A percentile compares a stretch with the other conserved stretches of the same genome.
Evolutionary conservation across 2,113 vertebrate species (phyloP).

Genomic region (Alouatta palliata): DNA sequence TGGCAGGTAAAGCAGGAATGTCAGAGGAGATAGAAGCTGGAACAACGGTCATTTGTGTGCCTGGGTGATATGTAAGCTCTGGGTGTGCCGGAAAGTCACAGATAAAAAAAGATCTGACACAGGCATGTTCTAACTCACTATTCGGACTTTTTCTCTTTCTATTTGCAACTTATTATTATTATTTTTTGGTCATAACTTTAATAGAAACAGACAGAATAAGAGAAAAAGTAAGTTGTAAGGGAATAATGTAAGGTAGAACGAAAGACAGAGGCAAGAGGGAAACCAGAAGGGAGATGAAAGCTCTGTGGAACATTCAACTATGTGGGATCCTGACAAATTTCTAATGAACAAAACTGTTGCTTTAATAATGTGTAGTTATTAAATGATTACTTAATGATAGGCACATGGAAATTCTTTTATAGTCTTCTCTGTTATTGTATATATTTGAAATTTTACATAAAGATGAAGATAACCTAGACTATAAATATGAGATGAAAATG

Average conservation of each 20-base stretch:
- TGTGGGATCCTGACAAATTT: not conserved
- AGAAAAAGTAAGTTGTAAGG: not conserved
- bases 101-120: rapidly evolving
- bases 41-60: not conserved
- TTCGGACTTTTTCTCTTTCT: not conserved
- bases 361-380: not conserved
- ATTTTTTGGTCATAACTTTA: not conserved
- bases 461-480: not conserved
- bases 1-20: not conserved
- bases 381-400: not conserved
- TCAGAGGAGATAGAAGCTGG: not conserved
- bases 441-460: not conserved
- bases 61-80: not conserved
- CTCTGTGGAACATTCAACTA: not conserved
- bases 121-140: not conserved
- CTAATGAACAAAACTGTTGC: not conserved
- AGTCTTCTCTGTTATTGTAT: not conserved
- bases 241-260: not conserved
- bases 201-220: not conserved
- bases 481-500: not conserved
- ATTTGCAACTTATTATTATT: not conserved
- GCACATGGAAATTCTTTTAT: not conserved
- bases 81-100: not conserved
- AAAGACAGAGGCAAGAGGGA: not conserved
- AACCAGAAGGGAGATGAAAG: not conserved